These are phyloP conservation scores for Calcarius lapponicus DNA, from an alignment of 2,797 vertebrate species.

Conservation along the genomic window DNA sequence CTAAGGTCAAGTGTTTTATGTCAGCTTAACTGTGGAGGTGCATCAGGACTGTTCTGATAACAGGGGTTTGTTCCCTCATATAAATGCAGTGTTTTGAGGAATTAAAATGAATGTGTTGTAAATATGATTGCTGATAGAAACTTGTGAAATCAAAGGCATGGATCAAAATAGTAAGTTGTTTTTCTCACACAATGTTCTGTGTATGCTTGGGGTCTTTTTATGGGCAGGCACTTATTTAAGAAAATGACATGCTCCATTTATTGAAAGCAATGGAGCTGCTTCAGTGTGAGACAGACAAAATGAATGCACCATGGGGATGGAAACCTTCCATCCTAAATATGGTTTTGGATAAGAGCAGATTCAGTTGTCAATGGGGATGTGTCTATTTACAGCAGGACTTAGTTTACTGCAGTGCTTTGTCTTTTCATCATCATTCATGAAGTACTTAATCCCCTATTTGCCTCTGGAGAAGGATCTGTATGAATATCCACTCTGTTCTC, in stretches of 20 bases:
- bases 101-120: background rate
- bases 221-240: background rate
- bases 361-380: background rate
- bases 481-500: background rate
- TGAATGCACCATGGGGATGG: background rate
- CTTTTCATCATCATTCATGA: background rate
- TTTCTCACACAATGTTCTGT: background rate
- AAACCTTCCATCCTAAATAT: background rate
- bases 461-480: background rate
- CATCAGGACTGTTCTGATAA: background rate
- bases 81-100: background rate
- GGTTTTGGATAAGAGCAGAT: background rate
- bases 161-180: background rate
- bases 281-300: constrained; percentile 3
- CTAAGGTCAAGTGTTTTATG: rapidly evolving
- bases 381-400: background rate
- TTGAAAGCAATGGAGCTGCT: constrained; percentile 11
- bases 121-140: constrained; percentile 32
- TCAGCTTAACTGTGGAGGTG: background rate
- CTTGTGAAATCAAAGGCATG: background rate
- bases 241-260: constrained; percentile 19
- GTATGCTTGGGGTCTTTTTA: background rate
- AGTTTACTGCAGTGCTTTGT: background rate
- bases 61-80: background rate
- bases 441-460: background rate